Evolutionary conservation across 2,113 vertebrate species (phyloP), one percentile per base, ranked within the genome.

Genomic region (Arothron firmamentum): DNA sequence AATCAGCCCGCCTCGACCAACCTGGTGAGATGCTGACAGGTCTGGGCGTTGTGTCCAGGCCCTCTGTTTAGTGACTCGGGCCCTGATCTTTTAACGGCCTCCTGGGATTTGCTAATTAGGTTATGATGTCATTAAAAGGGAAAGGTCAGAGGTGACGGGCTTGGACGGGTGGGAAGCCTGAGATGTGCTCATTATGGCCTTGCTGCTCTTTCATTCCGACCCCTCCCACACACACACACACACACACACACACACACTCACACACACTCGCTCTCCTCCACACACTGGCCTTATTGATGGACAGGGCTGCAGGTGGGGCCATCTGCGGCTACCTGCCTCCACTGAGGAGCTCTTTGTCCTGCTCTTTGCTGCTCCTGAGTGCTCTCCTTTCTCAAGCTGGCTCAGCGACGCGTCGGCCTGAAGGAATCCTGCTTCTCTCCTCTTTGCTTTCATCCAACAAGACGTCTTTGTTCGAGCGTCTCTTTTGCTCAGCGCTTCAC

Each of bases 1-100:
- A 71, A 87, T 3, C 62, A 79, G 3, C 77, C 91, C 5, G 53
- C 87, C 90, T 12, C 90, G 59, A 89, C 87, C 20, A 88, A 92
- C 72, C 83, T 96, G 92, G 92, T 92, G 55, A 90, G 90, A 43
- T 9, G n/a, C 61, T 41, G 3, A 5, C 14, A n/a, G n/a, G 23
- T 13, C 2, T 54, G 52, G 13, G 16, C 21, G 8, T 15, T 12
- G 9, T 6, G 5, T 16, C 7, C 28, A 6, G 34, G 47, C 7
- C 47, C 31, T 62, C 63, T 73, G 48, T 69, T 73, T 74, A 67
- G 48, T 52, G 28, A 69, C 55, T 56, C 23, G 41, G 57, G 47
- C 1, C 64, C 41, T 21, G 60, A 6, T 70, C 34, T 41, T 56
- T 41, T 25, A 72, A 6, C 50, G 61, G 1, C 28, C 76, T 59